Conservation (phyloP, 2,888 invertebrate species). For the Nymphalis polychloros region DNA sequence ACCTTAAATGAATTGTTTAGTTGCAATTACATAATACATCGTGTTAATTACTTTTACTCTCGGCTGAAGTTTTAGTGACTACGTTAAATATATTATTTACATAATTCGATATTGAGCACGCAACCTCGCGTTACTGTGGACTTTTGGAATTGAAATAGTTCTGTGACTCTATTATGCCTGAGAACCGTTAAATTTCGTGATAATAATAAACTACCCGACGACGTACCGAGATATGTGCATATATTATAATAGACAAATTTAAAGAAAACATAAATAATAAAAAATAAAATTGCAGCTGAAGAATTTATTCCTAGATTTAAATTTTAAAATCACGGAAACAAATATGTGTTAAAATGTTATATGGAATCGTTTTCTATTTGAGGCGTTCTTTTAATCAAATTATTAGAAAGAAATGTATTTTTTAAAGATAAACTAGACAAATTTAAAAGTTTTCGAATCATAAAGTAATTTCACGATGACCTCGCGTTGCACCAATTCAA, state of each 20-base stretch:
- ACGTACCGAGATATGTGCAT: no score
- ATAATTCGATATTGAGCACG: background rate
- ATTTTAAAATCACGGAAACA: no score
- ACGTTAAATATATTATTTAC: background rate
- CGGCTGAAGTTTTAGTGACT: background rate
- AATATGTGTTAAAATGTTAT: no score
- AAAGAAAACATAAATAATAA: no score
- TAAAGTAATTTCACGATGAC: slow-evolving; percentile 7
- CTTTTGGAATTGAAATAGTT: background rate
- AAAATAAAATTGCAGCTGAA: no score
- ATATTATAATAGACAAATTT: no score
- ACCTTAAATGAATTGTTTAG: slow-evolving; percentile 39
- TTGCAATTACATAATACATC: slow-evolving; percentile 21
- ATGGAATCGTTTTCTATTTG: no score
- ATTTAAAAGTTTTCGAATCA: background rate
- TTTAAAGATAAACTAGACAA: background rate
- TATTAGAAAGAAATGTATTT: background rate
- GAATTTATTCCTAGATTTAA: no score
- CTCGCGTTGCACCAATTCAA: slow-evolving; percentile 26
- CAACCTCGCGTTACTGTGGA: background rate
- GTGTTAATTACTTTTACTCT: slow-evolving; percentile 23
- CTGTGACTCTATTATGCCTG: no score
- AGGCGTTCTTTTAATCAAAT: background rate
- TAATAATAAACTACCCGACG: no score
- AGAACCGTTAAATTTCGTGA: no score